Conservation (phyloP, 2,797 vertebrate species). For the Chanos chanos region DNA sequence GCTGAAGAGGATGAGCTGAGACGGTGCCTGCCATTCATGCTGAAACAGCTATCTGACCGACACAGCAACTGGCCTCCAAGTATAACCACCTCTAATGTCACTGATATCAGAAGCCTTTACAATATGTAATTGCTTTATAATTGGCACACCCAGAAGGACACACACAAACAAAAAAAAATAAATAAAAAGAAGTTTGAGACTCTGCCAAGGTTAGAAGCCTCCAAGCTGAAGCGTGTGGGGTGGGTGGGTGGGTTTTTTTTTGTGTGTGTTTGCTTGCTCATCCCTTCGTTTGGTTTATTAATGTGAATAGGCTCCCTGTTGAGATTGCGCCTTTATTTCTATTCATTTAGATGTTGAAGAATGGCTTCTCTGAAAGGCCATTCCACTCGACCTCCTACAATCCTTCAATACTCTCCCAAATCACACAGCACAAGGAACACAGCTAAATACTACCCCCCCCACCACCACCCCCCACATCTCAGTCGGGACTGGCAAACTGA, state of each 20-base stretch:
- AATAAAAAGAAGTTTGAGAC: conserved; percentile 28
- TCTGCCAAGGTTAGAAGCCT: conserved; percentile 47
- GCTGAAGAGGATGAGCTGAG: conserved; percentile 2
- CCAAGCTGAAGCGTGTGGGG: conserved; percentile 15
- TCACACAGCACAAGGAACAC: background rate
- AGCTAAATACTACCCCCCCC: too few species aligned
- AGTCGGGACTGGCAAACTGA: too few species aligned
- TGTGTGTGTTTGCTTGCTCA: conserved; percentile 32
- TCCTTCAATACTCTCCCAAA: background rate
- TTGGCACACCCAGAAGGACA: conserved; percentile 42
- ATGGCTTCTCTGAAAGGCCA: conserved; percentile 22
- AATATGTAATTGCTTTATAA: conserved; percentile 66
- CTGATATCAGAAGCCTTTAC: conserved; percentile 51
- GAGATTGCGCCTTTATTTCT: conserved; percentile 36
- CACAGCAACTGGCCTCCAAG: background rate
- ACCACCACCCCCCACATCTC: too few species aligned
- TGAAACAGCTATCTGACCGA: background rate
- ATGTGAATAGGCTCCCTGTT: conserved; percentile 36
- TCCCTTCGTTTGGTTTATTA: conserved; percentile 19
- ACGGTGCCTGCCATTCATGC: background rate
- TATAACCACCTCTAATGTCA: conserved; percentile 14
- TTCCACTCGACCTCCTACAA: background rate
- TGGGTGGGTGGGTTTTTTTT: background rate
- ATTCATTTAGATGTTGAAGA: conserved; percentile 36
- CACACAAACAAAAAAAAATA: conserved; percentile 32